Conservation (phyloP, 1,140 invertebrate genomes). For the Aleiodes sp. region DNA sequence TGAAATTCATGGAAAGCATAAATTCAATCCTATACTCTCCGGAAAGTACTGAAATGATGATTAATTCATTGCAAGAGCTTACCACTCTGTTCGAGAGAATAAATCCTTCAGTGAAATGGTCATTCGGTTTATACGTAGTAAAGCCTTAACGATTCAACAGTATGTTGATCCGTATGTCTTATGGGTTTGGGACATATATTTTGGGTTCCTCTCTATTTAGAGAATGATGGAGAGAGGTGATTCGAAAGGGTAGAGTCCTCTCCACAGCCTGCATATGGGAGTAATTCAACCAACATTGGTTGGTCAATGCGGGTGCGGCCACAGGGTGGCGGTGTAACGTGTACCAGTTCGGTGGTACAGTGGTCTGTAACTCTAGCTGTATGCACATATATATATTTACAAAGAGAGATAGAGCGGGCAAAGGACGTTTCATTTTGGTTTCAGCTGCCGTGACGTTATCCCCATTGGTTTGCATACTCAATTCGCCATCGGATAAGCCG, state of each 20-base stretch:
- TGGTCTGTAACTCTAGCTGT: constrained; percentile 1
- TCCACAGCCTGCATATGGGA: constrained; percentile 12
- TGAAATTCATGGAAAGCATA: too few relatives aligned
- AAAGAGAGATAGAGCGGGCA: background rate
- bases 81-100: background rate
- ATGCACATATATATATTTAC: constrained; percentile 11
- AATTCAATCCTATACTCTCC: too few relatives aligned
- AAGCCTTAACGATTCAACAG: background rate
- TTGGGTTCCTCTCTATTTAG: too few relatives aligned
- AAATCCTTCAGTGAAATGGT: background rate
- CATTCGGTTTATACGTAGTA: background rate
- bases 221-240: too few relatives aligned
- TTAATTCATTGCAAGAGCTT: background rate
- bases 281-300: constrained; percentile 36
- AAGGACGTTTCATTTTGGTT: constrained; percentile 29
- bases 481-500: constrained; percentile 34
- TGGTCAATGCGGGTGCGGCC: constrained; percentile 29
- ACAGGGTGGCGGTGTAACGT: constrained; percentile 15
- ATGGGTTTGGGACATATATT: constrained; percentile 13
- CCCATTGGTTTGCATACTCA: constrained; percentile 33
- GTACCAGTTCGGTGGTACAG: constrained; percentile 10
- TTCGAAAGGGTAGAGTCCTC: too few relatives aligned
- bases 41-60: too few relatives aligned
- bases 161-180: constrained; percentile 6
- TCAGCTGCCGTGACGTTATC: constrained; percentile 36